Percentiles rank a stretch among this genome's conserved stretches.
These are phyloP conservation scores for Heterodera schachtii DNA, from an alignment of 1,140 invertebrate genomes.

Conservation along the genomic window DNA sequence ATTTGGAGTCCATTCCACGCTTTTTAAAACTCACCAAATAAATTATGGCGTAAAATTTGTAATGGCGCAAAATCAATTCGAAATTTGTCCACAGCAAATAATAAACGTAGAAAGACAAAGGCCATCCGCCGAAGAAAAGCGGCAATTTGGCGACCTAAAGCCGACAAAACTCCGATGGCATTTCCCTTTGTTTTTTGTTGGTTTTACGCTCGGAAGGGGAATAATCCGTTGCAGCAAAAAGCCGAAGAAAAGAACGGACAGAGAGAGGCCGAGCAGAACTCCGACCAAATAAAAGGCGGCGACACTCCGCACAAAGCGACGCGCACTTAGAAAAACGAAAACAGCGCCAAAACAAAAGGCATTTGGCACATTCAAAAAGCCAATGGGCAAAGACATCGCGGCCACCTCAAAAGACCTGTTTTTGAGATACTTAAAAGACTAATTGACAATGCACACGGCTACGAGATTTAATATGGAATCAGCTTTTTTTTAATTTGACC, in stretches of 20 bases:
- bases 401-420: background rate
- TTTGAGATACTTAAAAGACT: background rate
- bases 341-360: background rate
- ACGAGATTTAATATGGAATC: too few species aligned
- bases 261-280: slow-evolving; percentile 14
- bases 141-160: slow-evolving; percentile 9
- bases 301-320: slow-evolving; percentile 14
- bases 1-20: too few species aligned
- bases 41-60: slow-evolving; percentile 19
- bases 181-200: background rate
- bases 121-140: slow-evolving; percentile 33
- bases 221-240: slow-evolving; percentile 20
- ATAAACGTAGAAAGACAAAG: slow-evolving; percentile 25
- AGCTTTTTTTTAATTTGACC: too few species aligned
- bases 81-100: slow-evolving; percentile 29
- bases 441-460: background rate
- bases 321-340: slow-evolving; percentile 18
- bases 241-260: slow-evolving; percentile 21
- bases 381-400: background rate
- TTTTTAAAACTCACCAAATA: slow-evolving; percentile 32
- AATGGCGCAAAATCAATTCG: slow-evolving; percentile 18
- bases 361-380: background rate
- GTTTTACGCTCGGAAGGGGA: slow-evolving; percentile 16
- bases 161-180: too few species aligned
- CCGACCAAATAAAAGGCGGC: slow-evolving; percentile 15